These are phyloP conservation scores for Bombus pyrosoma DNA, from an alignment of 1,140 invertebrate genomes.

Conservation along the genomic window DNA sequence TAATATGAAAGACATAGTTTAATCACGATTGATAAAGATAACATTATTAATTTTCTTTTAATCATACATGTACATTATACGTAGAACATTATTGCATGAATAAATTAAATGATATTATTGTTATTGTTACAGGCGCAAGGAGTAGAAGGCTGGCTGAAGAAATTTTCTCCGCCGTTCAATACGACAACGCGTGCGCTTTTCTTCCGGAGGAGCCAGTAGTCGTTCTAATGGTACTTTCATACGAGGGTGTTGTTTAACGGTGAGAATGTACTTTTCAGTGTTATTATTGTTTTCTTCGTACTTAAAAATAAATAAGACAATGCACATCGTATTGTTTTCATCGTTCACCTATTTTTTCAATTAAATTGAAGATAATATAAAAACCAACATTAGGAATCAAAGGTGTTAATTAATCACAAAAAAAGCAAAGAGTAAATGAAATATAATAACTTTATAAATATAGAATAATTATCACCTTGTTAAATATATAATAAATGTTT, in stretches of 20 bases:
- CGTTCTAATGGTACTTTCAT: constrained; percentile 48
- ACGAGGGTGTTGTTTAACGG: constrained; percentile 50
- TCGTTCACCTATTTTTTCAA: neutral
- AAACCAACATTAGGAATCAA: neutral
- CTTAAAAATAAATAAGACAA: neutral
- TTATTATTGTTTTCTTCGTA: constrained; percentile 12
- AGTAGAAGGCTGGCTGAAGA: constrained; percentile 1
- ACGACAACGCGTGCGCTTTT: constrained; percentile 72
- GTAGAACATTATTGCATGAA: neutral
- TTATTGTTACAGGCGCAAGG: neutral
- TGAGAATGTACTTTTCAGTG: constrained; percentile 40
- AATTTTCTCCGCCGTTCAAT: constrained; percentile 66
- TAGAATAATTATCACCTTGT: neutral
- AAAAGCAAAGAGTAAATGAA: neutral
- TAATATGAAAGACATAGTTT: neutral
- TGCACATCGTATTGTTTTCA: neutral
- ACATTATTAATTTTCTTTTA: neutral
- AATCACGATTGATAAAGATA: neutral
- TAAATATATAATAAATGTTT: neutral
- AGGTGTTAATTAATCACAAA: neutral
- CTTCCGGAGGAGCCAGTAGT: constrained; percentile 54
- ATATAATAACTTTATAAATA: neutral
- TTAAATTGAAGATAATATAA: neutral
- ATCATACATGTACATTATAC: neutral
- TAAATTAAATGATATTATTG: neutral